These are phyloP conservation scores for Diploptera punctata DNA, from an alignment of 2,888 invertebrate species.

Conservation along the genomic window DNA sequence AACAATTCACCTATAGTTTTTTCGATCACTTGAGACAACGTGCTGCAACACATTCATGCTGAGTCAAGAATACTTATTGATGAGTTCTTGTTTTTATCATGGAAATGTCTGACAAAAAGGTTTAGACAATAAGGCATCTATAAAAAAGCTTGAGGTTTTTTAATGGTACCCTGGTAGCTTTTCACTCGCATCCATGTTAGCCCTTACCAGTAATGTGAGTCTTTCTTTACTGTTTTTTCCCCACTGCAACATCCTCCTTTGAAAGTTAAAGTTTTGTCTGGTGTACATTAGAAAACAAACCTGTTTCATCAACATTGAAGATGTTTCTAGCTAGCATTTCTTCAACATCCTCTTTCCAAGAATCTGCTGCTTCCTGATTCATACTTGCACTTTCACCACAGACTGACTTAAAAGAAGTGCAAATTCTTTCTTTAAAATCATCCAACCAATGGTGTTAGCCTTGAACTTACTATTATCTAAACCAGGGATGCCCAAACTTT, in stretches of 20 bases:
- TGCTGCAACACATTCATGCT: constrained; percentile 8
- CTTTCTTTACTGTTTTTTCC: too few species aligned
- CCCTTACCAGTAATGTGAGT: too few species aligned
- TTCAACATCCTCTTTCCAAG: constrained; percentile 11
- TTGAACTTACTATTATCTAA: too few species aligned
- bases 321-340: not conserved
- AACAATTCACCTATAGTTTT: not conserved
- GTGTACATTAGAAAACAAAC: constrained; percentile 15
- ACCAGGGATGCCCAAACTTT: too few species aligned
- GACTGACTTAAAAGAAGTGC: not conserved
- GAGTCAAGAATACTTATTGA: not conserved
- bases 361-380: not conserved
- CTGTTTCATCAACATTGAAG: not conserved
- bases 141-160: not conserved
- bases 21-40: constrained; percentile 2
- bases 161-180: constrained; percentile 3
- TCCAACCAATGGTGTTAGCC: too few species aligned
- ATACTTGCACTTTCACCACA: not conserved
- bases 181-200: not conserved
- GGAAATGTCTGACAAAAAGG: too few species aligned
- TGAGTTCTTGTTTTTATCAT: constrained; percentile 1
- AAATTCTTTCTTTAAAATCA: not conserved
- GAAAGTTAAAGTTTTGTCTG: not conserved
- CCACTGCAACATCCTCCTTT: not conserved
- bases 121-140: not conserved